A percentile compares a stretch with the other conserved stretches of the same genome.
Evolutionary conservation across 2,113 vertebrate genomes (phyloP).

Genomic region (Leucosticte australis): DNA sequence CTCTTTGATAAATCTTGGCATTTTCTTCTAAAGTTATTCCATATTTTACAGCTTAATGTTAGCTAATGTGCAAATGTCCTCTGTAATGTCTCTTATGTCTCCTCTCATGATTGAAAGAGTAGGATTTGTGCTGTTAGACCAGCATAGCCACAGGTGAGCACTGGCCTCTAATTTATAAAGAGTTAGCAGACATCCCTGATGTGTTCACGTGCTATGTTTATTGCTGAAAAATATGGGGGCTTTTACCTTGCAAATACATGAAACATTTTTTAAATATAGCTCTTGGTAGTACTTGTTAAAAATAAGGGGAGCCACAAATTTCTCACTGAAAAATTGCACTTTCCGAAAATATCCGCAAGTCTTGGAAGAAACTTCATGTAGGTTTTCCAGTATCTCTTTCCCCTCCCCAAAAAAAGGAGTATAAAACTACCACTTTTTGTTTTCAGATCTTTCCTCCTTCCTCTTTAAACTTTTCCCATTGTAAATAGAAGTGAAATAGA

Average conservation of each 20-base stretch:
- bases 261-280: background rate
- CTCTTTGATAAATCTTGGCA: background rate
- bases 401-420: background rate
- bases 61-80: background rate
- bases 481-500: background rate
- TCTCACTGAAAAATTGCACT: background rate
- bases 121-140: background rate
- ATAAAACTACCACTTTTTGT: background rate
- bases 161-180: background rate
- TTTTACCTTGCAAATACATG: background rate
- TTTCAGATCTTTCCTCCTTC: background rate
- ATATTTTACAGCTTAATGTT: background rate
- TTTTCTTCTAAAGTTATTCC: background rate
- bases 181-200: background rate
- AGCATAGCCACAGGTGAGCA: background rate
- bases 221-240: background rate
- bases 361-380: background rate
- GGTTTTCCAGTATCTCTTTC: background rate
- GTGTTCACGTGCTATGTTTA: accelerated
- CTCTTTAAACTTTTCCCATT: background rate
- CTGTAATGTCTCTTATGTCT: background rate
- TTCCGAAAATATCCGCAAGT: background rate
- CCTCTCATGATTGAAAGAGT: background rate
- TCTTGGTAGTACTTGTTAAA: background rate
- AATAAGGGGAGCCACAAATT: background rate